Conservation (phyloP, 2,888 invertebrate species). For the Syritta pipiens region DNA sequence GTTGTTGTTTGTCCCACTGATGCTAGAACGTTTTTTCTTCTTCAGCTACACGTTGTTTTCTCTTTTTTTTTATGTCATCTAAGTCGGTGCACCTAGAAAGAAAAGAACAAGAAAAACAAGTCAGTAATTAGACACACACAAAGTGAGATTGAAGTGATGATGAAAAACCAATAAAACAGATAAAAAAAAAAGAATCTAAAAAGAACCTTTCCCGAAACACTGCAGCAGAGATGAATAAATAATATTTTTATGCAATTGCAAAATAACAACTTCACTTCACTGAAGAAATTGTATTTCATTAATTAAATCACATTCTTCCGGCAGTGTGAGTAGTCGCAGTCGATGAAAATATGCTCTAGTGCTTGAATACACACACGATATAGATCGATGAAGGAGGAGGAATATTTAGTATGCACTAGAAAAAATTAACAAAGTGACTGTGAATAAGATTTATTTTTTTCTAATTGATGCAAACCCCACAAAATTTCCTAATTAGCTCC, state of each 20-base stretch:
- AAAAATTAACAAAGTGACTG: too few species aligned
- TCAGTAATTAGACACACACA: conserved; percentile 30
- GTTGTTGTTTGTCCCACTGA: conserved; percentile 55
- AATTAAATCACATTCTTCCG: conserved; percentile 57
- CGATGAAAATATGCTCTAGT: neutral
- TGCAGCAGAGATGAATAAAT: neutral
- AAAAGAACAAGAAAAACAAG: conserved; percentile 63
- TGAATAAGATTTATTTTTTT: too few species aligned
- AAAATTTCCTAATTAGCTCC: too few species aligned
- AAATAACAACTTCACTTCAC: conserved; percentile 26
- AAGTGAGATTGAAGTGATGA: conserved; percentile 30
- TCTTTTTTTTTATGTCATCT: too few species aligned
- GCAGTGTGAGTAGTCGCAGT: conserved; percentile 13
- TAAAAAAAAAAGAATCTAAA: conserved; percentile 1
- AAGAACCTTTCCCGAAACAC: conserved; percentile 2
- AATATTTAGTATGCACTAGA: too few species aligned
- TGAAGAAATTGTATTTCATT: conserved; percentile 45
- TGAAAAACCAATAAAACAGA: conserved; percentile 51
- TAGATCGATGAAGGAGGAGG: too few species aligned
- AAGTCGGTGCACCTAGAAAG: conserved; percentile 62
- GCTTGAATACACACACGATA: too few species aligned
- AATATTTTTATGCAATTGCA: conserved; percentile 31
- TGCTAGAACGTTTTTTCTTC: conserved; percentile 60
- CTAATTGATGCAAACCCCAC: too few species aligned
- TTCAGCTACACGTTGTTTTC: conserved; percentile 40